Conservation (phyloP, 2,113 vertebrate species). For the Eupsittula cactorum region DNA sequence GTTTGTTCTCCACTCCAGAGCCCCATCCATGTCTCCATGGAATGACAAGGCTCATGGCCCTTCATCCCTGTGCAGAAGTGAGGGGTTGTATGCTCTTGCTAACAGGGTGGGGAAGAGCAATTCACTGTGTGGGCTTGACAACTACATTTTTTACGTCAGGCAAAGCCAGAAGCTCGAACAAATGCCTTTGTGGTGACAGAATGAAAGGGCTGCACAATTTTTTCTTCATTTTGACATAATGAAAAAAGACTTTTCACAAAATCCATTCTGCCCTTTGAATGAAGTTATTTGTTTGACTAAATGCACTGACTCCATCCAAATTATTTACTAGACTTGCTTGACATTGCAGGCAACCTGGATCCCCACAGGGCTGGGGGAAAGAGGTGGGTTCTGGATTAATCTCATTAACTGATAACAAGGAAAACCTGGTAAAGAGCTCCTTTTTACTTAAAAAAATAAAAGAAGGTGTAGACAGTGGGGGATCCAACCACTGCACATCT, state of each 20-base stretch:
- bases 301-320: constrained; percentile 57
- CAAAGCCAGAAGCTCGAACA: constrained; percentile 60
- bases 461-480: accelerated
- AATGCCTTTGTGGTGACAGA: constrained; percentile 69
- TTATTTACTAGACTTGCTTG: constrained; percentile 55
- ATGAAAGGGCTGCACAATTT: constrained; percentile 57
- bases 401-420: not conserved
- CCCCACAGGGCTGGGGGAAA: not conserved
- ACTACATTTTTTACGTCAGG: constrained; percentile 50
- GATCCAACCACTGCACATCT: not conserved
- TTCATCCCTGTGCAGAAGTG: not conserved
- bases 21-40: not conserved
- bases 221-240: constrained; percentile 62
- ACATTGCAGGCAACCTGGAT: constrained; percentile 40
- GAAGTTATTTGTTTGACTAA: constrained; percentile 74
- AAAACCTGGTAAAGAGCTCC: not conserved
- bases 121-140: constrained; percentile 46
- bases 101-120: constrained; percentile 14
- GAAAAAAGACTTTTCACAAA: constrained; percentile 71
- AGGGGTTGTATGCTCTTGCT: not conserved
- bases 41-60: not conserved
- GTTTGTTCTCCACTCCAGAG: not conserved
- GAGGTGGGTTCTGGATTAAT: constrained; percentile 5
- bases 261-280: constrained; percentile 70
- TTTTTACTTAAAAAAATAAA: not conserved